Percentiles rank a stretch among this genome's conserved stretches.
phyloP scores from a whole-genome alignment of 2,888 invertebrate species.

The Cerceris ruficornis region DNA sequence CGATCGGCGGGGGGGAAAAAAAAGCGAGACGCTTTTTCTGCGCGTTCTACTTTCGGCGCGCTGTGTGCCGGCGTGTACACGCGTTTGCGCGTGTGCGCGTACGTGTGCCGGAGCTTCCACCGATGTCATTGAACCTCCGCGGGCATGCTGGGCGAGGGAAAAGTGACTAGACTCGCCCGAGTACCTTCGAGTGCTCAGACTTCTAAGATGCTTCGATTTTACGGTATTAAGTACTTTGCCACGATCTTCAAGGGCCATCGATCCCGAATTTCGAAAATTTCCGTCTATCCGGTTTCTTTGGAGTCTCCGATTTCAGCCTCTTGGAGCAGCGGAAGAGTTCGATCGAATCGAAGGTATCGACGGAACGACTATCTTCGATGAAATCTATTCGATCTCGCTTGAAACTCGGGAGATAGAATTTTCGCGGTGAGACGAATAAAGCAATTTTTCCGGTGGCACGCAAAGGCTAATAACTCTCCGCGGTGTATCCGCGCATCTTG shows the following conservation, averaged over 20 bases:
- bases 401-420: too few species aligned
- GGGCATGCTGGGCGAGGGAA: constrained; percentile 58
- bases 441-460: too few species aligned
- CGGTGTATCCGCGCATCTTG: constrained; percentile 57
- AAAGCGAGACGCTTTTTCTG: constrained; percentile 35
- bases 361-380: too few species aligned
- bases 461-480: constrained; percentile 19
- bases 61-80: constrained; percentile 27
- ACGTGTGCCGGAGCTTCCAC: constrained; percentile 37
- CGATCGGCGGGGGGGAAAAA: constrained; percentile 7
- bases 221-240: constrained; percentile 38
- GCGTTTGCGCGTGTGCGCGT: constrained; percentile 43
- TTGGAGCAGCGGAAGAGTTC: not conserved
- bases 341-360: too few species aligned
- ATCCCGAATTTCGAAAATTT: constrained; percentile 9
- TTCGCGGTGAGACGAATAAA: too few species aligned
- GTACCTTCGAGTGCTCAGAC: constrained; percentile 51
- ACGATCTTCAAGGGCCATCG: constrained; percentile 4
- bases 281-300: not conserved
- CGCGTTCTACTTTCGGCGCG: constrained; percentile 66
- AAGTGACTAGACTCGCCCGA: constrained; percentile 55
- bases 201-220: constrained; percentile 50
- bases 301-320: not conserved
- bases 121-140: constrained; percentile 76
- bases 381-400: too few species aligned